Base-by-base conservation (phyloP, 1,140 invertebrate species). In the Linepithema humile region DNA sequence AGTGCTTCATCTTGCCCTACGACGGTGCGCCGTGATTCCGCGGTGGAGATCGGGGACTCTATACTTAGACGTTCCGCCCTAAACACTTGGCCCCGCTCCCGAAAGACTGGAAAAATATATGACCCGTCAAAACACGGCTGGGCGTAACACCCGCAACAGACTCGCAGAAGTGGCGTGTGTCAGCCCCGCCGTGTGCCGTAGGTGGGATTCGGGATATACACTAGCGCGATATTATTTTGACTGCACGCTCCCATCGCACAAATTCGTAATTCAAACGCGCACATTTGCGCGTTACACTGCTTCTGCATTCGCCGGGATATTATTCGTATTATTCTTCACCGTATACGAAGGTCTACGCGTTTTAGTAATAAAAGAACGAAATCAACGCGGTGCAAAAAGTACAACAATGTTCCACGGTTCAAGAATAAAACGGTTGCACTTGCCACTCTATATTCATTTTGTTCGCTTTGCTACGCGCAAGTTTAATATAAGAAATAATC, bases 11-110 rank as follows among this genome's bases (percentile, higher is more conserved):
- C 78, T 69, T 67, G 78, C 53, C 69, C 7, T 59, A 23, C 38
- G 64, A 15, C 40, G 29, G 50, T 35, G 53, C 70, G 26, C 53
- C 23, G 9, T 29, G 65, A 15, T 53, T 20, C 23, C 32, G 12
- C 64, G 48, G 65, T 17, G 1, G 72, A 45, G 73, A 78, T 62
- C 53, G 60, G 69, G 53, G 20, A 2, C 57, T 69, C 90, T 92
- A 92, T 91, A 91, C 89, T 92, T 91, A 91, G 91, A 90, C 86
- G 59, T 72, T 43, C 65, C 57, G 23, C 85, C 86, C 87, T 83
- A 90, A 91, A 90, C 85, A 82, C 87, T 92, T 91, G 90, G 90
- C 90, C 85, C 62, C n/a, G 89, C 84, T 91, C 90, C 91, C 90
- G 72, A 88, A 90, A 88, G 83, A 55, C 50, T 43, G 74, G 85